Base-by-base conservation (phyloP, 2,113 vertebrate genomes). In the Morone chrysops region DNA sequence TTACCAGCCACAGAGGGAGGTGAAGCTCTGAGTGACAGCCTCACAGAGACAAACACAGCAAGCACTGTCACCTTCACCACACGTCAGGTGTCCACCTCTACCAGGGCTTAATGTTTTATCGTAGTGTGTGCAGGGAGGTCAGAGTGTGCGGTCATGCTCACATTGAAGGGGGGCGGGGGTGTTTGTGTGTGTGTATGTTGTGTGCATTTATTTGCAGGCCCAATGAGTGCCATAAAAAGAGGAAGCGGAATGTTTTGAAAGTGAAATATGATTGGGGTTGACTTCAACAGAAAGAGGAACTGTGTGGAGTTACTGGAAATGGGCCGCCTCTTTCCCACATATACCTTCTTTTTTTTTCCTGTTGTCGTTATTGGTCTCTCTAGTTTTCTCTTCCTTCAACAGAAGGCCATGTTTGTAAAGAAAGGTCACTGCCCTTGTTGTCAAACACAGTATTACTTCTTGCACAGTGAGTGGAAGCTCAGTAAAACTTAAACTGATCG, bases 261-360 rank as follows among this genome's bases (percentile, higher is more conserved):
- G 84, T 84, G 48, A 92, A 81, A 78, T 62, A 43, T 38, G 47
- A 38, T 0, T 8, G 51, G 0, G 53, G 3, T 66, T 54, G 48
- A 66, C 80, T 78, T 81, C 54, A 9, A 41, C 43, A 86, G 81
- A 92, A 92, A 92, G 75, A 87, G 91, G 91, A 92, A 92, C 66
- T 45, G 10, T 43, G 50, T 11, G 18, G 50, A 61, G 20, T 89
- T 80, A 82, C 75, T 81, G 81, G 87, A 87, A 92, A 70, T 16
- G 78, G 9, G 6, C 40, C 38, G 18, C 75, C 77, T 8, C 66
- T 76, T 86, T 89, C 75, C 66, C 62, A 81, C 51, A 51, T 3
- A 4, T 6, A 17, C 36, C 76, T 85, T 87, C 88, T 81, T 59
- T 62, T 75, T 85, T 66, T 80, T 41, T 13, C 3, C 6, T 6